These are phyloP conservation scores for Silurus meridionalis DNA, from an alignment of 2,113 vertebrate genomes.

Conservation along the genomic window DNA sequence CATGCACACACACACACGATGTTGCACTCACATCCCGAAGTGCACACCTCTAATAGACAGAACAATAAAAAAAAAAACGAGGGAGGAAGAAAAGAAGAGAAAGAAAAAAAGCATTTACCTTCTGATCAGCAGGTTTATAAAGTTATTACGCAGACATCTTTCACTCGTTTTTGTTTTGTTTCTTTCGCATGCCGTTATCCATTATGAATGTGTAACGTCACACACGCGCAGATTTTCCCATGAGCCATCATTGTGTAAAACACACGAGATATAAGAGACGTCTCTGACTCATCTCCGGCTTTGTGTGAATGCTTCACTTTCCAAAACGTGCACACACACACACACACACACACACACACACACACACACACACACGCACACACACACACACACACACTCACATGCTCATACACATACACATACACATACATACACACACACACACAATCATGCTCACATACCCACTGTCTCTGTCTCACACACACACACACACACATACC, in stretches of 20 bases:
- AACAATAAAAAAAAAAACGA: neutral
- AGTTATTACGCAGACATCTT: conserved; percentile 34
- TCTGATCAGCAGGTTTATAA: conserved; percentile 50
- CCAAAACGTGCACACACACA: neutral
- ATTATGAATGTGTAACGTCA: conserved; percentile 24
- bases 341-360: neutral
- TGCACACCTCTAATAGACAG: neutral
- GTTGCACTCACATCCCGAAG: neutral
- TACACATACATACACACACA: neutral
- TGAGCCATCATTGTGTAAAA: conserved; percentile 6
- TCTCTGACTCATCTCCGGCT: conserved; percentile 16
- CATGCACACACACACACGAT: neutral
- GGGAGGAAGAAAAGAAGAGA: neutral
- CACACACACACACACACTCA: conserved; percentile 1
- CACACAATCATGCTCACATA: neutral
- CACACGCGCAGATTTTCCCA: conserved; percentile 15
- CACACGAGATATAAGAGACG: conserved; percentile 5
- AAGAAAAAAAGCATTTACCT: conserved; percentile 53
- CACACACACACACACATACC: conserved; percentile 3
- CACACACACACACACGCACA: conserved; percentile 4
- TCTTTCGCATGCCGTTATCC: neutral
- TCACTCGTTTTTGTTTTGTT: conserved; percentile 8
- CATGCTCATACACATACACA: neutral
- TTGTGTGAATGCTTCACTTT: neutral
- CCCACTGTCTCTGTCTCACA: neutral